Evolutionary conservation across 2,888 invertebrate species (phyloP), one percentile per base, ranked within the genome.

Genomic region (Onthophagus sagittarius): DNA sequence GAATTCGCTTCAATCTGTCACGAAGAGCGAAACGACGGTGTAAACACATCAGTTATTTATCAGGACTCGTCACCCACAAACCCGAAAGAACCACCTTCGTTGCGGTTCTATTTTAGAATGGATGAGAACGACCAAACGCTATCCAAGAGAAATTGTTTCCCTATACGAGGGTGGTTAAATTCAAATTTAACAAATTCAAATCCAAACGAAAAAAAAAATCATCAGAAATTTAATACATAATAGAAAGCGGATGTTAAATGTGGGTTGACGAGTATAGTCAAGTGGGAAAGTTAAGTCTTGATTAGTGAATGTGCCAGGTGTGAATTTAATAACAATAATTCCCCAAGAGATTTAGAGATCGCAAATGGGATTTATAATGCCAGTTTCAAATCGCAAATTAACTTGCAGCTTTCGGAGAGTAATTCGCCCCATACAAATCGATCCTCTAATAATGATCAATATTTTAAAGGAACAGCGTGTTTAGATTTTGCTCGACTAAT

Each of bases 41-140:
- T 67, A 67, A 67, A 67, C 67, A 31, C 32, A 67, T 67, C 32
- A 67, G 32, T 67, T 67, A 67, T 67, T 23, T 15, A 67, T 67
- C 31, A 53, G 11, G 39, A 53, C 39, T 53, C 39, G 39, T 53
- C 39, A 53, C 39, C 39, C 39, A 9, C 39, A 11, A 53, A 23
- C 23, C 39, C 39, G 11, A 53, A 53, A 53, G 39, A 53, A 53
- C 39, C 39, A 53, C 9, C 39, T 53, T 53, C 11, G 9, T 11
- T 7, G 11, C 9, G 39, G 7, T 11, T 53, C 9, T 53, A 11
- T 53, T 53, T 53, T 53, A 53, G 39, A 53, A 53, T 53, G 11
- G 39, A 53, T 53, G 39, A 53, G 39, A 53, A 9, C 39, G 39
- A 11, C 11, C 39, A 53, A 53, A 53, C 39, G 5, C 9, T 53